Percentiles rank a stretch among this genome's conserved stretches.
phyloP scores from a whole-genome alignment of 2,113 vertebrate species.

The Peromyscus maniculatus region DNA sequence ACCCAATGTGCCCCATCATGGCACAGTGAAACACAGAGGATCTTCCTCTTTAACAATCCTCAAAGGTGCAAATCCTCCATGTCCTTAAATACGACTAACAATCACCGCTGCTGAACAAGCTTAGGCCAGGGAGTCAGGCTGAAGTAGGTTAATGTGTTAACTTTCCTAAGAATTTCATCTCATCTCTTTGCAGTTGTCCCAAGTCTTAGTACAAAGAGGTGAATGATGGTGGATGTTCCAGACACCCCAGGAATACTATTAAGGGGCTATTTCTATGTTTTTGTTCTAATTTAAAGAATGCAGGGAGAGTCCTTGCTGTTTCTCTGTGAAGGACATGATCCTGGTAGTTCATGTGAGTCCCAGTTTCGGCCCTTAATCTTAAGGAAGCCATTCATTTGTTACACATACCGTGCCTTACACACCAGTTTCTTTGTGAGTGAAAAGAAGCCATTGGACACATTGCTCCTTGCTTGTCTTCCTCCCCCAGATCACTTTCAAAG shows the following conservation, averaged over 20 bases:
- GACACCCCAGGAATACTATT: background rate
- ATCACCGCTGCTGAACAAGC: background rate
- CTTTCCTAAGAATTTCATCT: background rate
- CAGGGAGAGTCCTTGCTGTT: background rate
- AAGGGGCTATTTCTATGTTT: background rate
- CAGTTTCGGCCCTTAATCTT: background rate
- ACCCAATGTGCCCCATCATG: background rate
- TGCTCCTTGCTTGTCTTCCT: background rate
- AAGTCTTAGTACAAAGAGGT: background rate
- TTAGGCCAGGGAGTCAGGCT: background rate
- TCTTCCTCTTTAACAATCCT: background rate
- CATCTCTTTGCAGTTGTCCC: background rate
- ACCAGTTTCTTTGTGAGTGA: background rate
- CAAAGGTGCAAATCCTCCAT: background rate
- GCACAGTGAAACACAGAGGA: too few relatives aligned
- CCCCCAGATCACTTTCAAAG: background rate
- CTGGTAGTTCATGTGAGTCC: background rate
- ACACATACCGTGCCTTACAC: too few relatives aligned
- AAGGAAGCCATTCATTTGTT: background rate
- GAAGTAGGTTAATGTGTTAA: background rate
- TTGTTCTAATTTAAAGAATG: background rate
- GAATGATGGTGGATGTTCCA: background rate
- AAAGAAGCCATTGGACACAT: background rate
- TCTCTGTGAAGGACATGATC: background rate
- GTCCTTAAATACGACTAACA: background rate